Evolutionary conservation across 2,888 invertebrate species (phyloP).

Genomic region (Lasioglossum vierecki): DNA sequence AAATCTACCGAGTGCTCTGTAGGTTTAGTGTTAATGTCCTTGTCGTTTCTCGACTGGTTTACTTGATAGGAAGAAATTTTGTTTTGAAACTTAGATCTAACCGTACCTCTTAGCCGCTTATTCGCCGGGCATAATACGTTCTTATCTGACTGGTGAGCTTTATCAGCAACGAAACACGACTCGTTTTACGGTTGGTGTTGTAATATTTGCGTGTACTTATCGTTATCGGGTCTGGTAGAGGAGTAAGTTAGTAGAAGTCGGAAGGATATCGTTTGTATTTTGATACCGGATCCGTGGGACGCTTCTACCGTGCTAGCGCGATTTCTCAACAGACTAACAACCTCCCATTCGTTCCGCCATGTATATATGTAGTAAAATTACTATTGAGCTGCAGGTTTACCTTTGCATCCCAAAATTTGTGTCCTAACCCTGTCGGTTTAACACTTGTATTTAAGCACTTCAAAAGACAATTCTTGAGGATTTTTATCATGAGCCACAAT

Average conservation of each 20-base stretch:
- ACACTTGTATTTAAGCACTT: background rate
- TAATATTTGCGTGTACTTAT: slow-evolving; percentile 34
- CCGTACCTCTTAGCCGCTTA: background rate
- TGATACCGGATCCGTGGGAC: background rate
- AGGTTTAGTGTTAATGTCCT: too few species aligned
- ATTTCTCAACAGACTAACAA: background rate
- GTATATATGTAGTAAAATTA: background rate
- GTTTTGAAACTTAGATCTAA: background rate
- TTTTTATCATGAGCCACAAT: too few species aligned
- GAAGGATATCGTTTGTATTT: slow-evolving; percentile 9
- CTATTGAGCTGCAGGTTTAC: background rate
- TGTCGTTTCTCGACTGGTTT: background rate
- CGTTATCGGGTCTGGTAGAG: slow-evolving; percentile 19
- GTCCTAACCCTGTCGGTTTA: background rate
- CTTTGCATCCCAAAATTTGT: background rate
- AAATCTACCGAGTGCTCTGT: too few species aligned
- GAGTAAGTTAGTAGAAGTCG: slow-evolving; percentile 19
- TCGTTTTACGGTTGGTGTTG: background rate
- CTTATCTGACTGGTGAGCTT: background rate
- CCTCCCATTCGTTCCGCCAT: background rate
- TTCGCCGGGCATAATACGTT: background rate
- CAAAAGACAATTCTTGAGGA: background rate
- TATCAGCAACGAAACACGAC: slow-evolving; percentile 16
- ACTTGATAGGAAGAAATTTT: background rate
- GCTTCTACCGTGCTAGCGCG: background rate